Base-by-base conservation (phyloP, 2,113 vertebrate genomes). In the Ptilonorhynchus violaceus region DNA sequence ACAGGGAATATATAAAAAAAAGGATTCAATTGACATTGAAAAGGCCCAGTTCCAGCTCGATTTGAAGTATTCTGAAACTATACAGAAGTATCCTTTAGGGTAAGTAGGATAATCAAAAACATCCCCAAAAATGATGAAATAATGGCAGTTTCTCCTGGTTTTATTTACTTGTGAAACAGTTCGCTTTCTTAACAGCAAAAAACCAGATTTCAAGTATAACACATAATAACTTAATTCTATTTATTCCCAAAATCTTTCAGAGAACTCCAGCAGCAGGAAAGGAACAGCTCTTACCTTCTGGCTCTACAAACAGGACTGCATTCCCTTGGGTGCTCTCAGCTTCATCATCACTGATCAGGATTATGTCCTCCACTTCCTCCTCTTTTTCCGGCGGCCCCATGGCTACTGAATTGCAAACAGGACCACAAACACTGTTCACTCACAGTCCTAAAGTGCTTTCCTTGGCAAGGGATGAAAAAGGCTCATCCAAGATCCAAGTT, bases 331-430 rank as follows among this genome's bases (percentile, higher is more conserved):
- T 56, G 23, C 10, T 25, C 27, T 93, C 92, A 4, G 44, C 30
- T 59, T 96, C 79, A 2, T 96, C 96, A 6, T 91, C 91, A 0
- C 87, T 94, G 52, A 97, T 95, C 33, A 97, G 70, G 63, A 97
- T 94, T 10, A 97, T 13, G 21, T 31, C 82, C 24, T 88, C 63
- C 10, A 88, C 42, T 15, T 62, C 24, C 13, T 66, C 19, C 21
- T 46, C 50, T 56, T 27, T 62, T 58, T 70, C 50, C 0, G 5
- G 4, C 2, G 91, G 35, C 58, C 49, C 73, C 79, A 66, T 30
- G 53, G 23, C 5, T 42, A 46, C 5, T 8, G 47, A 4, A 9
- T 6, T 50, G 47, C 17, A 46, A 46, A 22, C 0, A 22, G 41
- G 77, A 39, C 22, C 62, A 66, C 14, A n/a, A 24, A 15, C 28